These are phyloP conservation scores for Caenorhabditis latens DNA, from an alignment of 1,140 invertebrate species.

Conservation along the genomic window DNA sequence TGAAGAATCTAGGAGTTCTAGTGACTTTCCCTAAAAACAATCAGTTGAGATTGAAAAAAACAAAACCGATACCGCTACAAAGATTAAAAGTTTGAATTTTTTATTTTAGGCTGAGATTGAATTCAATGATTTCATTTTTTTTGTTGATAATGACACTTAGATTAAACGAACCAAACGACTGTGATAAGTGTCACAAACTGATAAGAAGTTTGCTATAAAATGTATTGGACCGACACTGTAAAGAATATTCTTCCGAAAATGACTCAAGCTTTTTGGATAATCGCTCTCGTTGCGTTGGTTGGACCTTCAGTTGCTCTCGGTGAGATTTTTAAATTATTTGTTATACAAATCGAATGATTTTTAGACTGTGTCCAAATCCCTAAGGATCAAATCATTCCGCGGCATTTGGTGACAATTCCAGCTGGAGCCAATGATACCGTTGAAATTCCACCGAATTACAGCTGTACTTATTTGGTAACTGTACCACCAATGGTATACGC, in stretches of 20 bases:
- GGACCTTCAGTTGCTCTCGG: not conserved
- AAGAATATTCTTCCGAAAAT: not conserved
- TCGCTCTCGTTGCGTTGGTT: not conserved
- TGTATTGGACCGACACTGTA: not conserved
- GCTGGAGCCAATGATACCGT: not conserved
- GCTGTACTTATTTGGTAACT: not conserved
- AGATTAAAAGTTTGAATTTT: no score
- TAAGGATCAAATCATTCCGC: not conserved
- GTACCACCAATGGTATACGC: slow-evolving; percentile 32
- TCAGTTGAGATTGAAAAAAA: no score
- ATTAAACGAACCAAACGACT: not conserved
- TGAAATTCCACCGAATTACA: slow-evolving; percentile 4
- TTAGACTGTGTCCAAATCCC: slow-evolving; percentile 16
- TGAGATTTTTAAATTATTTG: not conserved
- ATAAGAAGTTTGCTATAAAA: not conserved
- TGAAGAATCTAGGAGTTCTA: no score
- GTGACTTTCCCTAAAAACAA: no score
- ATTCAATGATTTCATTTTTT: no score
- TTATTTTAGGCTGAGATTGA: no score
- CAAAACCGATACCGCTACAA: no score
- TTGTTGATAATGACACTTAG: no score
- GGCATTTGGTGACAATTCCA: not conserved
- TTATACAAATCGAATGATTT: not conserved
- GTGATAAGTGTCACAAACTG: not conserved
- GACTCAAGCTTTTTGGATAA: not conserved